Percentiles rank a stretch among this genome's conserved stretches.
Evolutionary conservation across 2,797 vertebrate species (phyloP).

Genomic region (Hemitrygon akajei): DNA sequence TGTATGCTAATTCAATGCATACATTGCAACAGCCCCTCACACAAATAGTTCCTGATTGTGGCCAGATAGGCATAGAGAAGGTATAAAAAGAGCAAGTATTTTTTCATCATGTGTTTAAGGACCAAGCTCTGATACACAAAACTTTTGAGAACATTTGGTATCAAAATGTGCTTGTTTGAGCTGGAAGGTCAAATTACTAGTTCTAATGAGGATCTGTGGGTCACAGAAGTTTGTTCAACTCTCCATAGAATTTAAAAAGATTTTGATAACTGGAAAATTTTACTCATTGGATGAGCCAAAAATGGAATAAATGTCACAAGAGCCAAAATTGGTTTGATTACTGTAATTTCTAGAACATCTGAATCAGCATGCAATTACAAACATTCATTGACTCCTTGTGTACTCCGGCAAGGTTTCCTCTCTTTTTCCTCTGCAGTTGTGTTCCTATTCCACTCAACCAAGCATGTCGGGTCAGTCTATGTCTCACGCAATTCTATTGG

Average conservation of each 20-base stretch:
- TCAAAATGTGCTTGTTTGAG: conserved; percentile 9
- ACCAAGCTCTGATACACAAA: neutral
- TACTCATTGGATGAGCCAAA: neutral
- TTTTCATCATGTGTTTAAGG: neutral
- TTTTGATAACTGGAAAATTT: conserved; percentile 21
- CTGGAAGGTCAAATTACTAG: neutral
- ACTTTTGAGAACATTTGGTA: neutral
- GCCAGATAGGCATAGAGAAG: neutral
- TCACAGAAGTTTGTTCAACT: neutral
- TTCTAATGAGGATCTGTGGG: neutral
- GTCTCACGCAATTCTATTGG: neutral
- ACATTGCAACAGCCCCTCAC: neutral
- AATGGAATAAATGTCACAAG: neutral
- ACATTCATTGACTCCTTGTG: neutral
- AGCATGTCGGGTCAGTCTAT: neutral
- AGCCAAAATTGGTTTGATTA: neutral
- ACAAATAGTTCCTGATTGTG: neutral
- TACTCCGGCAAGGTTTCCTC: conserved; percentile 4
- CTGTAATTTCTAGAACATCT: neutral
- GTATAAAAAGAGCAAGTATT: neutral
- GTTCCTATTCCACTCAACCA: neutral
- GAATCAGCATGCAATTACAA: neutral
- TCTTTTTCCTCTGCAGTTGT: neutral
- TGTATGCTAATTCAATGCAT: neutral
- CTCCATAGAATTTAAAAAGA: neutral